Percentiles rank a stretch among this genome's conserved stretches.
These are phyloP conservation scores for Luehdorfia chinensis DNA, from an alignment of 1,140 invertebrate species.

Conservation along the genomic window DNA sequence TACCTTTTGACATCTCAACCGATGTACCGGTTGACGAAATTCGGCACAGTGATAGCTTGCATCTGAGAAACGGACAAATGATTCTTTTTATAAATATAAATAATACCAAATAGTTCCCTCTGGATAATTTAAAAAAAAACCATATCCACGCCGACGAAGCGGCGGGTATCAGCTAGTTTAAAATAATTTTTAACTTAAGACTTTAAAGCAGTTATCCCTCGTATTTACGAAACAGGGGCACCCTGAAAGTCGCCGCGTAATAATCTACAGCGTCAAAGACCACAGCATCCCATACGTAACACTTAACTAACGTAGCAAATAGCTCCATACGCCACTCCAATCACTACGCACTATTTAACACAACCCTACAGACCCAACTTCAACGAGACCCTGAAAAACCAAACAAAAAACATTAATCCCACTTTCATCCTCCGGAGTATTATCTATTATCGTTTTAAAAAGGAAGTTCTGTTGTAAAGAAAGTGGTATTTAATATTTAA, in stretches of 20 bases:
- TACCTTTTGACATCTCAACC: no score
- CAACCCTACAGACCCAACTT: constrained; percentile 20
- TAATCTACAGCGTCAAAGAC: constrained; percentile 2
- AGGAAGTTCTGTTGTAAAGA: constrained; percentile 16
- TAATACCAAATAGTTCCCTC: no score
- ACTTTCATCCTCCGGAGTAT: constrained; percentile 13
- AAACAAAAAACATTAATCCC: constrained; percentile 23
- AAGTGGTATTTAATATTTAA: constrained; percentile 15
- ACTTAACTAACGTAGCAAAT: constrained; percentile 17
- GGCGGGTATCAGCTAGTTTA: no score
- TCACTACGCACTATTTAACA: constrained; percentile 46
- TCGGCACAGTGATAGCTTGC: no score
- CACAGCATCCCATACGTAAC: constrained; percentile 22
- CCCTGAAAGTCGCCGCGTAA: constrained; percentile 12
- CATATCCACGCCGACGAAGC: no score
- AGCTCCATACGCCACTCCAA: constrained; percentile 35
- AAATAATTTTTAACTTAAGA: no score
- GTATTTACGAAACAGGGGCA: no score
- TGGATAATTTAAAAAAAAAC: no score
- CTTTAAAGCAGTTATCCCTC: no score
- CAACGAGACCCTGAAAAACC: constrained; percentile 7
- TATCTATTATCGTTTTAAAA: constrained; percentile 20
- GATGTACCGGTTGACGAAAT: no score
- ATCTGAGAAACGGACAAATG: no score
- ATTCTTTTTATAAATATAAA: no score